Evolutionary conservation across 2,888 invertebrate species (phyloP).

Genomic region (Timandra comae): DNA sequence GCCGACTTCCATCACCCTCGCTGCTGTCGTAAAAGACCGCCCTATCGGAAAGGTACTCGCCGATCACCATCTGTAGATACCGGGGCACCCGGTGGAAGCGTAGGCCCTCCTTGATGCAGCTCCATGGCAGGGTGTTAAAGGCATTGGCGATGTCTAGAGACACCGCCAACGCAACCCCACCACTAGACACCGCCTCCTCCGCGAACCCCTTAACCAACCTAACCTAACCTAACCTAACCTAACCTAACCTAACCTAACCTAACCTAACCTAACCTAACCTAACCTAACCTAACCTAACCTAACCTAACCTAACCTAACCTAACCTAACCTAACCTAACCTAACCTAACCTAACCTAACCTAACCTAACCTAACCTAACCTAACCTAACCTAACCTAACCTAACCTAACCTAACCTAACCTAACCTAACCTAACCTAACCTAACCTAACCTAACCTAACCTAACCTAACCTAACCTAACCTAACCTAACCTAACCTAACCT

Average conservation of each 20-base stretch:
- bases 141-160: conserved; percentile 11
- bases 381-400: no score
- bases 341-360: no score
- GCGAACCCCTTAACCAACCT: neutral
- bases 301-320: conserved; percentile 7
- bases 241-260: conserved; percentile 13
- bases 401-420: no score
- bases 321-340: conserved; percentile 9
- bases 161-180: no score
- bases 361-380: no score
- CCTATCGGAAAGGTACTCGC: neutral
- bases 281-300: conserved; percentile 13
- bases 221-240: conserved; percentile 9
- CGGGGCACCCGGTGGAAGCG: neutral
- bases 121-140: conserved; percentile 18
- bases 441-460: no score
- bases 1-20: neutral
- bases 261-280: conserved; percentile 13
- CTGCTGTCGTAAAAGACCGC: neutral
- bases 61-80: neutral
- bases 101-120: conserved; percentile 8
- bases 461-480: no score
- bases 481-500: conserved; percentile 11
- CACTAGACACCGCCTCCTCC: no score
- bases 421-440: conserved; percentile 9